Base-by-base conservation (phyloP, 2,113 vertebrate species). In the Alligator mississippiensis region DNA sequence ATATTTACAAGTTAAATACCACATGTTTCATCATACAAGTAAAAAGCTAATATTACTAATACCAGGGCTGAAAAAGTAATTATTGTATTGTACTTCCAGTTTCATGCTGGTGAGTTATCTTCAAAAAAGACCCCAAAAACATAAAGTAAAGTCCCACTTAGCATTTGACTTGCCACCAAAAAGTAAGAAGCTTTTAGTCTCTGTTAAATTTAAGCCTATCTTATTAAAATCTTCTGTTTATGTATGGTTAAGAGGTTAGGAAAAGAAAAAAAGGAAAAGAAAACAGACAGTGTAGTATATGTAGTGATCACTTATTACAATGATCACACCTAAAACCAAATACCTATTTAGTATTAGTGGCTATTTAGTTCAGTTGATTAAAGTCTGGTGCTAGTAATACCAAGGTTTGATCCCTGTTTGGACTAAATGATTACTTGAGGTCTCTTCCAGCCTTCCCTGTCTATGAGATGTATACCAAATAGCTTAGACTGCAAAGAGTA, bases 1-100 rank as follows among this genome's bases (percentile, higher is more conserved):
- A 80, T 94, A 92, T 88, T 95, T 97, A 95, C 76, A 91, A 93
- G 89, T 94, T 82, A 93, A 95, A 91, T 93, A 82, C 11, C 66
- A 70, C 27, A 70, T 70, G 59, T 21, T 95, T 93, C 80, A 89
- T 64, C 87, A 89, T 70, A 86, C 6, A 95, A 89, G 82, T 61
- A 64, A 79, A 90, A 95, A 47, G 19, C 72, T 82, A 80, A 62
- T 11, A 54, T 84, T 92, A 78, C 3, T 78, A 84, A 59, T 70
- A 81, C 34, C 9, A 3, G 11, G 47, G 5, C 22, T 47, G 47
- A 47, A 47, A 47, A 47, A 47, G 47, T 47, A 47, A 47, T 47
- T 47, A 80, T 77, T 82, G 19, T 76, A 84, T 9, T 90, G 25
- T 47, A 47, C 22, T n/a, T 82, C 17, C 34, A 19, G 63, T 70